Conservation (phyloP, 2,888 invertebrate genomes). For the Taphrorychus bicolor region DNA sequence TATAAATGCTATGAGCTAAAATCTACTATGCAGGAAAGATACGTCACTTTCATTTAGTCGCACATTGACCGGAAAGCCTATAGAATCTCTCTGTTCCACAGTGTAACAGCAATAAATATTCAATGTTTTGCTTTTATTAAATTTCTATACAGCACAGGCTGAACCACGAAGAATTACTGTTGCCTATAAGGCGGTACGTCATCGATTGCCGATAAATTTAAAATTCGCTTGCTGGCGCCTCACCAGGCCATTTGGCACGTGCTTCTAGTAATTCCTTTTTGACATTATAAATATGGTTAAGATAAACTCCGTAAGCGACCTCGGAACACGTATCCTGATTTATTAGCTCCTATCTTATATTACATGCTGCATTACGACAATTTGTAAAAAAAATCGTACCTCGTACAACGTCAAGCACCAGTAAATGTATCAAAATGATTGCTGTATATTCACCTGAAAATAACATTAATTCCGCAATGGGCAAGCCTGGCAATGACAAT, state of each 20-base stretch:
- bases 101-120: neutral
- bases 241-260: constrained; percentile 38
- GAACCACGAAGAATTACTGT: neutral
- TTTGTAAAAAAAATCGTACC: neutral
- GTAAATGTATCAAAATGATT: neutral
- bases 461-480: constrained; percentile 17
- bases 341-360: neutral
- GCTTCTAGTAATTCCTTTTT: constrained; percentile 33
- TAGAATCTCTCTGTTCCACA: too few species aligned
- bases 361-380: neutral
- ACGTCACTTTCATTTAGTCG: too few species aligned
- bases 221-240: constrained; percentile 29
- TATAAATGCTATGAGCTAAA: too few species aligned
- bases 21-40: too few species aligned
- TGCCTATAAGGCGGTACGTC: neutral
- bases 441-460: neutral
- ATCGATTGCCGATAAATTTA: constrained; percentile 31
- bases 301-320: constrained; percentile 33
- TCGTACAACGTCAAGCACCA: neutral
- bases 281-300: constrained; percentile 32
- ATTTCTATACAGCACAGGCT: too few species aligned
- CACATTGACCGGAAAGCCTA: too few species aligned
- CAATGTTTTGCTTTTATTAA: too few species aligned
- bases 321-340: constrained; percentile 7
- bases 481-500: constrained; percentile 19